Evolutionary conservation across 2,797 vertebrate genomes (phyloP).

Genomic region (Mycteria americana): DNA sequence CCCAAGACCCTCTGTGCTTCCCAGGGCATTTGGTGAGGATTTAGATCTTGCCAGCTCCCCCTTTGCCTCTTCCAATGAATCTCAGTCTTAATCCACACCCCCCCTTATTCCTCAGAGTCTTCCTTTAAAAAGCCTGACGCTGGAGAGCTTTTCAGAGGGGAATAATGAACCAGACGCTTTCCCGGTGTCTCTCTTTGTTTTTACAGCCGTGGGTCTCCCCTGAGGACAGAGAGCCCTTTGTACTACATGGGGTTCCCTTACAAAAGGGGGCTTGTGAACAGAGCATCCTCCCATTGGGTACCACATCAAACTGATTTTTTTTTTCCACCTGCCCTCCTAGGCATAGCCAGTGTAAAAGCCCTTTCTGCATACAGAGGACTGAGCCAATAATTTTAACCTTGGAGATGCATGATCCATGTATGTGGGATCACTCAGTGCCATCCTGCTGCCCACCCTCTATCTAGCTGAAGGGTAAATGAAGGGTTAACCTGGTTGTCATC

Average conservation of each 20-base stretch:
- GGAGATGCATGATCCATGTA: neutral
- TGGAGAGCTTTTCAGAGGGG: conserved; percentile 51
- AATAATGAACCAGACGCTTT: conserved; percentile 64
- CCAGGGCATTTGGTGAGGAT: neutral
- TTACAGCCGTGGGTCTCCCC: conserved; percentile 47
- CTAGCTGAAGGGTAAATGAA: neutral
- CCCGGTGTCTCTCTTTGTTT: conserved; percentile 60
- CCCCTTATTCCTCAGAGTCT: neutral
- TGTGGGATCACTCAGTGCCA: neutral
- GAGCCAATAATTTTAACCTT: conserved; percentile 36
- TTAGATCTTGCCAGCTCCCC: conserved; percentile 30
- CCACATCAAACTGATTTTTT: neutral
- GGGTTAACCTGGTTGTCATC: conserved; percentile 45
- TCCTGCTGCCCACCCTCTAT: neutral
- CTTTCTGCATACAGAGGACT: neutral
- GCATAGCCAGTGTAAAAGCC: neutral
- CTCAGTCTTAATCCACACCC: conserved; percentile 14
- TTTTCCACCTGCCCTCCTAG: conserved; percentile 34
- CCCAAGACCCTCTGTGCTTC: neutral
- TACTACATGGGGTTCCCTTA: conserved; percentile 21
- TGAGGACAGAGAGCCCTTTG: conserved; percentile 57
- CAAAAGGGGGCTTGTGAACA: conserved; percentile 58
- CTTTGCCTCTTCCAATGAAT: conserved; percentile 35
- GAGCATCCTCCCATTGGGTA: conserved; percentile 48
- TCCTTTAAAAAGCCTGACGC: conserved; percentile 33